Conservation (phyloP, 2,113 vertebrate genomes). For the Nothocercus julius region DNA sequence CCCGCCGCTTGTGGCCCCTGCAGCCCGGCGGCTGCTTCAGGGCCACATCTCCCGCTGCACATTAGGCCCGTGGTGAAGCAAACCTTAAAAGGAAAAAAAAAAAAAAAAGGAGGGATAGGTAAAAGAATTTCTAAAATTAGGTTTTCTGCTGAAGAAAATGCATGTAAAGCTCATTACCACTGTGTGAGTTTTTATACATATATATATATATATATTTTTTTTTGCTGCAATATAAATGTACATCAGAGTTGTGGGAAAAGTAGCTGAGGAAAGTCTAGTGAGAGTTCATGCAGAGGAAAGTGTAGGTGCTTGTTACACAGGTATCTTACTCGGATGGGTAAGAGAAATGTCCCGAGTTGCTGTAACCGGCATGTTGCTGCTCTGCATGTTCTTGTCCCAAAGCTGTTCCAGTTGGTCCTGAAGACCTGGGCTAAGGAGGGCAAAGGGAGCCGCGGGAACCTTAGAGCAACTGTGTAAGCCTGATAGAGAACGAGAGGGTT, state of each 20-base stretch:
- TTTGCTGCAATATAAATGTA: too few relatives aligned
- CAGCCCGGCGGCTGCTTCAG: fast-evolving
- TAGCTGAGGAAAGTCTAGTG: neutral
- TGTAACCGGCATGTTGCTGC: neutral
- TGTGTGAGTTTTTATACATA: fast-evolving
- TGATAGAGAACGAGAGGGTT: neutral
- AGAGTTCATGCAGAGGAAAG: neutral
- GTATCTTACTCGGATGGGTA: neutral
- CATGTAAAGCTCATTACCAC: neutral
- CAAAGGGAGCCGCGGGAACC: neutral
- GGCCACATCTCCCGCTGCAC: neutral
- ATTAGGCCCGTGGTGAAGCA: neutral
- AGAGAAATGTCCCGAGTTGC: neutral
- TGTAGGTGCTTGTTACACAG: neutral
- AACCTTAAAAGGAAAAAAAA: neutral
- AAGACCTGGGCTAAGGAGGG: neutral
- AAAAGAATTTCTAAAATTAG: neutral
- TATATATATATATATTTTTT: neutral
- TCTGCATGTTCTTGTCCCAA: neutral
- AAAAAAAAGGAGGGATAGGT: neutral
- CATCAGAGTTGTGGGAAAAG: neutral
- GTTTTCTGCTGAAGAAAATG: neutral
- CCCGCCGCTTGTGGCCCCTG: neutral
- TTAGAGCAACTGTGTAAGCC: neutral
- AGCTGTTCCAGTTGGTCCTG: neutral